Evolutionary conservation across 2,113 vertebrate genomes (phyloP).

Genomic region (Copsychus sechellarum): DNA sequence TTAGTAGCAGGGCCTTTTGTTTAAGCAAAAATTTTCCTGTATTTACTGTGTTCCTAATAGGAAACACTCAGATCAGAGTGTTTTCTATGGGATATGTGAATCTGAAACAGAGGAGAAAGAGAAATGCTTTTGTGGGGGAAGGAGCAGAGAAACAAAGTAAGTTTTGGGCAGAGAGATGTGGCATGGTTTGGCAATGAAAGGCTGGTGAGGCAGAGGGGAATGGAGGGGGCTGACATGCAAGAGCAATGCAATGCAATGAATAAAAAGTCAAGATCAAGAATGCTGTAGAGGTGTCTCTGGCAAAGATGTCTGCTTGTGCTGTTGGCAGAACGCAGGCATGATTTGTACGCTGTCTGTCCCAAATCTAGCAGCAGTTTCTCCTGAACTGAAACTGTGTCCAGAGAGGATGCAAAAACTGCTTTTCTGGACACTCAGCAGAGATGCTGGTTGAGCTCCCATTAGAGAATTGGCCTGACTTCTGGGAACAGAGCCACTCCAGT

Average conservation of each 20-base stretch:
- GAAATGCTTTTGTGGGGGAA: neutral
- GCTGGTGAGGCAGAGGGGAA: neutral
- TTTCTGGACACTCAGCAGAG: constrained; percentile 18
- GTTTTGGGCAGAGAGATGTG: neutral
- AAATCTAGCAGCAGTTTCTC: constrained; percentile 21
- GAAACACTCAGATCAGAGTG: neutral
- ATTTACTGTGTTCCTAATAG: neutral
- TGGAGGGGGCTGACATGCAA: neutral
- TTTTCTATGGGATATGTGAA: neutral
- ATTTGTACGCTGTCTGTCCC: neutral
- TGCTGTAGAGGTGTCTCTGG: neutral
- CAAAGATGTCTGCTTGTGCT: neutral
- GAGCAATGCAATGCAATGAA: neutral
- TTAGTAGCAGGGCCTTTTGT: constrained; percentile 1
- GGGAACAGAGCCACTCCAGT: neutral
- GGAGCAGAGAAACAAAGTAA: neutral
- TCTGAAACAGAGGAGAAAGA: neutral
- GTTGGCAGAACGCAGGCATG: neutral
- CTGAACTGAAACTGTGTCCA: constrained; percentile 1
- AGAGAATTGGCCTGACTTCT: constrained; percentile 31
- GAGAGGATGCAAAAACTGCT: neutral
- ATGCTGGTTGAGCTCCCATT: neutral
- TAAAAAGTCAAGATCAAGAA: constrained; percentile 11
- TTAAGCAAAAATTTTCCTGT: neutral
- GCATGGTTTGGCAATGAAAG: neutral